These are phyloP conservation scores for Phlogophora meticulosa DNA, from an alignment of 2,888 invertebrate genomes.

Conservation along the genomic window DNA sequence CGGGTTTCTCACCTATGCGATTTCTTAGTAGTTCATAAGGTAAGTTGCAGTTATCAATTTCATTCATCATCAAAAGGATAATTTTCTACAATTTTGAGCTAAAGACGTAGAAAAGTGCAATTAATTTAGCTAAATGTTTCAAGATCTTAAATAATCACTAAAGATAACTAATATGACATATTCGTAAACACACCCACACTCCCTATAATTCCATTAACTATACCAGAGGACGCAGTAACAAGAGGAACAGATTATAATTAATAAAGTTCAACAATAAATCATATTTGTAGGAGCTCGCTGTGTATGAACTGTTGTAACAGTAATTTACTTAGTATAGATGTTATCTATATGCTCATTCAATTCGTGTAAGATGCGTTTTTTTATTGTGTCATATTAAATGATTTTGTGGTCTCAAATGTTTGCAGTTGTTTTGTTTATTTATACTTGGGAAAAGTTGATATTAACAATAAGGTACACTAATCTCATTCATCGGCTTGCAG, in stretches of 20 bases:
- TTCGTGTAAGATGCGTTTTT: constrained; percentile 33
- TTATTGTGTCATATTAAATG: not conserved
- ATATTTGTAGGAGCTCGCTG: constrained; percentile 53
- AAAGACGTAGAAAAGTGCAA: no score
- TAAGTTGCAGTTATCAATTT: no score
- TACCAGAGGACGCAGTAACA: constrained; percentile 70
- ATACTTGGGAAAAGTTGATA: not conserved
- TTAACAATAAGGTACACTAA: no score
- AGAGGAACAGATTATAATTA: constrained; percentile 76
- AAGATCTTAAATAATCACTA: no score
- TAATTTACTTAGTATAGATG: constrained; percentile 62
- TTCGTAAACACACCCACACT: constrained; percentile 24
- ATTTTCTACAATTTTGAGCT: no score
- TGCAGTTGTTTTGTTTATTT: not conserved
- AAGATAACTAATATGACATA: not conserved
- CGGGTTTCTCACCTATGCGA: no score
- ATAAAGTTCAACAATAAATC: constrained; percentile 75
- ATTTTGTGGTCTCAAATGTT: not conserved
- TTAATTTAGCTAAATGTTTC: no score
- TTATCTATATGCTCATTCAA: constrained; percentile 57
- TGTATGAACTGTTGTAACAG: constrained; percentile 55
- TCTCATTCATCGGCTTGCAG: no score
- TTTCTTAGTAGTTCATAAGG: no score
- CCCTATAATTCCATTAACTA: constrained; percentile 65
- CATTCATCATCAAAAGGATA: no score